These are phyloP conservation scores for Dichetophora obliterata DNA, from an alignment of 2,888 invertebrate genomes.

Conservation along the genomic window DNA sequence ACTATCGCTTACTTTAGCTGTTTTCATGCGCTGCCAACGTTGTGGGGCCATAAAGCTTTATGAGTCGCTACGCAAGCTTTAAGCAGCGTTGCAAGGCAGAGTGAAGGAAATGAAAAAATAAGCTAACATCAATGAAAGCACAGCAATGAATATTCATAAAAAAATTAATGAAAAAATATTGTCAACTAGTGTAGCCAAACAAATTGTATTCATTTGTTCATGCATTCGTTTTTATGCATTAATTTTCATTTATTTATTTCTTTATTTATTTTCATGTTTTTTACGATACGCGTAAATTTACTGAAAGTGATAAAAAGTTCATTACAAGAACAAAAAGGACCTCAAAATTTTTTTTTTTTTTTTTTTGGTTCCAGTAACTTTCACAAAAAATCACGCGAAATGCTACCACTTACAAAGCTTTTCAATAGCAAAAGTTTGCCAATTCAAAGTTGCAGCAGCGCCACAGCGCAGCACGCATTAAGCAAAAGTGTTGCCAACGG, in stretches of 20 bases:
- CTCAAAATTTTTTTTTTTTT: background rate
- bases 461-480: background rate
- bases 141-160: slow-evolving; percentile 9
- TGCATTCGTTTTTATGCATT: too few species aligned
- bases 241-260: background rate
- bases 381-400: background rate
- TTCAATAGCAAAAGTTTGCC: slow-evolving; percentile 15
- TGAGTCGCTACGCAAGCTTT: too few species aligned
- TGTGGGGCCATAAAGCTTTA: too few species aligned
- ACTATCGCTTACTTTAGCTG: too few species aligned
- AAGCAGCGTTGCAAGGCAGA: too few species aligned
- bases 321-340: background rate
- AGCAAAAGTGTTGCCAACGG: slow-evolving; percentile 30
- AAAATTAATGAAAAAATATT: background rate
- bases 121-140: background rate
- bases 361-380: background rate
- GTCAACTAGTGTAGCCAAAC: background rate
- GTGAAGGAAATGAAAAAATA: background rate
- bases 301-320: background rate
- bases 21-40: too few species aligned
- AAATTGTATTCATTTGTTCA: background rate
- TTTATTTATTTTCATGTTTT: background rate
- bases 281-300: background rate
- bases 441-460: background rate
- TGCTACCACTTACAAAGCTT: background rate